phyloP scores from a whole-genome alignment of 2,113 vertebrate species.

The Reinhardtius hippoglossoides region DNA sequence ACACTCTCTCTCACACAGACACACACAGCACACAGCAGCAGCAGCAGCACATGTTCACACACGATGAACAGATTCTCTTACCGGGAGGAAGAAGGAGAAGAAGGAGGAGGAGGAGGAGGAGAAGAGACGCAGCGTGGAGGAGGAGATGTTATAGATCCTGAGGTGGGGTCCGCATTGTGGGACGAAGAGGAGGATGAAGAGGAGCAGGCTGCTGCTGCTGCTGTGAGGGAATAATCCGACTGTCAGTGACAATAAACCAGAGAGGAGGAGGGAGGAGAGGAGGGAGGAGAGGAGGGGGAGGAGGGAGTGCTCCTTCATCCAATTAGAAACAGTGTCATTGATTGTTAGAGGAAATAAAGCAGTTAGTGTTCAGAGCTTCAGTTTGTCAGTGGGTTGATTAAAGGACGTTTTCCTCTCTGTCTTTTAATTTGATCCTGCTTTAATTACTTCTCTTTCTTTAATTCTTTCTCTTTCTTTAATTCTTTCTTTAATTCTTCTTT shows the following conservation, averaged over 20 bases:
- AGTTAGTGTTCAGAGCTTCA: slow-evolving; percentile 1
- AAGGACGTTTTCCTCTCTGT: neutral
- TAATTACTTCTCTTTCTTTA: neutral
- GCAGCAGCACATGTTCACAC: neutral
- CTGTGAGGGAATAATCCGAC: slow-evolving; percentile 71
- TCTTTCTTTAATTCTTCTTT: neutral
- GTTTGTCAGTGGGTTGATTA: neutral
- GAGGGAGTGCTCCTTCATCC: slow-evolving; percentile 36
- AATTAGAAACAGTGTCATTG: slow-evolving; percentile 66
- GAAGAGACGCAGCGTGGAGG: neutral
- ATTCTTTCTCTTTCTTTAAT: neutral
- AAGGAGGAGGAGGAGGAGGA: neutral
- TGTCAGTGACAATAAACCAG: slow-evolving; percentile 75
- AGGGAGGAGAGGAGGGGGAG: neutral
- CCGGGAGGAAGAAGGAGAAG: neutral
- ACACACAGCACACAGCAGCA: no score
- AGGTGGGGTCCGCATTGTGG: slow-evolving; percentile 76
- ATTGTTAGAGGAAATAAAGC: slow-evolving; percentile 58
- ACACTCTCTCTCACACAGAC: no score
- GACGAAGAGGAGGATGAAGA: slow-evolving; percentile 12
- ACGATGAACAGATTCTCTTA: neutral
- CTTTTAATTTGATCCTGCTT: neutral
- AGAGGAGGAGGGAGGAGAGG: slow-evolving; percentile 18
- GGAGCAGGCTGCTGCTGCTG: slow-evolving; percentile 65
- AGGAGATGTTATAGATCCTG: slow-evolving; percentile 68